Base-by-base conservation (phyloP, 2,113 vertebrate genomes). In the Epinephelus moara region DNA sequence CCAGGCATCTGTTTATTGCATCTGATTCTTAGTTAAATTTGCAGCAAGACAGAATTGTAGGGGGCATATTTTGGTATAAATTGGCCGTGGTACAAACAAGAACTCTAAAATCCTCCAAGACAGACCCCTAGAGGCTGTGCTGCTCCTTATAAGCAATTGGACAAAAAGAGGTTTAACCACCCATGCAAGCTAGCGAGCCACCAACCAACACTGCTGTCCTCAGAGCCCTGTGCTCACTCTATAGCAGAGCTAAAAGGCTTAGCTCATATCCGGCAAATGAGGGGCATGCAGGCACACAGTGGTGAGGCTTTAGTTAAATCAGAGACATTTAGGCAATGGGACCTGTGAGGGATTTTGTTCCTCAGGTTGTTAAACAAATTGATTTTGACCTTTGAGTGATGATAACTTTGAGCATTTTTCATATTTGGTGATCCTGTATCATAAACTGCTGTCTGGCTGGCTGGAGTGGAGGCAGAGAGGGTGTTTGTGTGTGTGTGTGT, bases 301-400 rank as follows among this genome's bases (percentile, higher is more conserved):
- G 14, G 13, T 37, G 64, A 84, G 75, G 85, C 72, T 93, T 88
- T 78, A 77, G 70, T 40, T 70, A 84, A 82, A 88, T 87, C 78
- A 82, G 13, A 84, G 59, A 78, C 77, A 85, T 78, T 90, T 73
- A 90, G 76, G 76, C 82, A 89, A 76, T 75, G 77, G 82, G 76
- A 85, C 70, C 84, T 81, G 62, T 49, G 68, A 84, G 73, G 76
- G 85, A 86, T 92, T 89, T 87, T 75, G 50, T 78, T 82, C 66
- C 80, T 70, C 17, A 62, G 68, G 81, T 88, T 89, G 79, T 89
- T 91, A 82, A 77, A 82, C 81, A 91, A 93, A 93, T 92, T 82
- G 81, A 88, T 90, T 88, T 83, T 83, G 86, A 91, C 82, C 87
- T 84, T 84, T 69, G 60, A 67, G 60, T 76, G 75, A 63, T 80